phyloP scores from a whole-genome alignment of 2,113 vertebrate genomes.

The Chitala chitala region DNA sequence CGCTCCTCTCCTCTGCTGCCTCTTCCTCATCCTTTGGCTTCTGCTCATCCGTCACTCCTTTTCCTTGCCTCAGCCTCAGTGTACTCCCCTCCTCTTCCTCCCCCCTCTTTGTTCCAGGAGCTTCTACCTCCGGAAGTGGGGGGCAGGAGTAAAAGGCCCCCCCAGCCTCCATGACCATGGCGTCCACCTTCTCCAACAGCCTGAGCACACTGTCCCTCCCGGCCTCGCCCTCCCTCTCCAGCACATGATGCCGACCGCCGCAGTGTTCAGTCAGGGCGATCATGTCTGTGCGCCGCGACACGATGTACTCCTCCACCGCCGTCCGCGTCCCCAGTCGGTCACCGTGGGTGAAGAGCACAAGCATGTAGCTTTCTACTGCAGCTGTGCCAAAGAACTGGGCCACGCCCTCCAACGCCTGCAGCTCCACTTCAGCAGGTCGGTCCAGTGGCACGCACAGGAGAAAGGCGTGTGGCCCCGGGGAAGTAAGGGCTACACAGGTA shows the following conservation, averaged over 20 bases:
- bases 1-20: conserved; percentile 38
- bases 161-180: conserved; percentile 40
- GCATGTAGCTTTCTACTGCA: conserved; percentile 40
- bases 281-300: conserved; percentile 52
- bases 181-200: conserved; percentile 61
- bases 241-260: conserved; percentile 47
- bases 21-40: background rate
- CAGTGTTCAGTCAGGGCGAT: conserved; percentile 50
- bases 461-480: conserved; percentile 60
- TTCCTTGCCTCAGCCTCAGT: background rate
- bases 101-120: conserved; percentile 34
- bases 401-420: conserved; percentile 49
- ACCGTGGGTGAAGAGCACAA: conserved; percentile 59
- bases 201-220: conserved; percentile 39
- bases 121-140: conserved; percentile 45
- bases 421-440: conserved; percentile 41
- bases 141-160: conserved; percentile 42
- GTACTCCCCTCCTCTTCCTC: conserved; percentile 10
- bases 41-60: too few species aligned
- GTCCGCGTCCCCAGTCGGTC: conserved; percentile 52
- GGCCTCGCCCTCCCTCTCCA: conserved; percentile 33
- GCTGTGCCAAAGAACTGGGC: conserved; percentile 46
- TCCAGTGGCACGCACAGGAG: conserved; percentile 59
- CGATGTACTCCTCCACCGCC: conserved; percentile 51
- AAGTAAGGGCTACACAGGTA: conserved; percentile 46